A percentile compares a stretch with the other conserved stretches of the same genome.
Conservation (phyloP, 2,888 invertebrate genomes). For the Sphecodes monilicornis region DNA sequence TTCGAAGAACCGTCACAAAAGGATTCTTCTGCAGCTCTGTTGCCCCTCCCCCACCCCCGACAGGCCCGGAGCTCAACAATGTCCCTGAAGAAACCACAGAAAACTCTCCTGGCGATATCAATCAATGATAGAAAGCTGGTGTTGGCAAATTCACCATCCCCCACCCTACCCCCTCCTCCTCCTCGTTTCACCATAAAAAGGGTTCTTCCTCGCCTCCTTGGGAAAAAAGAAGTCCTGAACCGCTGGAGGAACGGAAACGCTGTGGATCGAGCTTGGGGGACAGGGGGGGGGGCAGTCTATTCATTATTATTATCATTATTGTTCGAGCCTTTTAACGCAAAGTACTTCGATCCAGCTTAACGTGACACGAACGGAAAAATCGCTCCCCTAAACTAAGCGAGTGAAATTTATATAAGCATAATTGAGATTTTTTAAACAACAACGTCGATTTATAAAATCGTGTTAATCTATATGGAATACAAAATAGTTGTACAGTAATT, state of each 20-base stretch:
- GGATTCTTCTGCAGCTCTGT: background rate
- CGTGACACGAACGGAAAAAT: background rate
- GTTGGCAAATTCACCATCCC: background rate
- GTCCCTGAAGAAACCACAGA: conserved; percentile 15
- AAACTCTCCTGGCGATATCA: conserved; percentile 36
- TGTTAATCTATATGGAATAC: background rate
- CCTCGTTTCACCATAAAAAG: conserved; percentile 2
- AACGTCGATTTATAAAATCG: too few relatives aligned
- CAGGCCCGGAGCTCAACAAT: background rate
- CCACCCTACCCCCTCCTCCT: background rate
- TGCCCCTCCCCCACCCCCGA: background rate
- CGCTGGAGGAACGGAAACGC: background rate
- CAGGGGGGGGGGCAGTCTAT: background rate
- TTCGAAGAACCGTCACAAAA: conserved; percentile 6
- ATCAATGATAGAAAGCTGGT: conserved; percentile 35
- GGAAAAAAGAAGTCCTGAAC: background rate
- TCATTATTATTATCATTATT: conserved; percentile 1
- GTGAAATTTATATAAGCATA: too few relatives aligned
- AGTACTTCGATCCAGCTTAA: background rate
- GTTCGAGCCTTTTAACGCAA: background rate
- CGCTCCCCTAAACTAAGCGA: background rate
- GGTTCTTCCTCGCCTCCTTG: background rate
- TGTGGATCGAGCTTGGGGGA: background rate
- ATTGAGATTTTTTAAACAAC: too few relatives aligned
- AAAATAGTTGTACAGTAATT: too few relatives aligned